Percentiles rank a stretch among this genome's conserved stretches.
These are phyloP conservation scores for Disparrhopalites patrizii DNA, from an alignment of 2,888 invertebrate species.

Conservation along the genomic window DNA sequence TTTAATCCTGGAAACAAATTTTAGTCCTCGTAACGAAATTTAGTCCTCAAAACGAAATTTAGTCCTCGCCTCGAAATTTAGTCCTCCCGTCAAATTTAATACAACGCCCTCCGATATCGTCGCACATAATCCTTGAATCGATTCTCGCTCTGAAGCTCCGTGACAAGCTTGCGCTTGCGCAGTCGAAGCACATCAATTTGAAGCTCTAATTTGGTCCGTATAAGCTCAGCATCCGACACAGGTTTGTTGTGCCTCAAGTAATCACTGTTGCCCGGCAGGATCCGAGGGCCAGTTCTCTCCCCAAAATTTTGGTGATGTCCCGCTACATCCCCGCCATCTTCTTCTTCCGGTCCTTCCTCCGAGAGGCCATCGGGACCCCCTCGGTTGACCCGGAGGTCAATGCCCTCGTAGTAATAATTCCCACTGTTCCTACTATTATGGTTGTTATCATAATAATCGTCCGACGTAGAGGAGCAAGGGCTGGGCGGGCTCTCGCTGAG, in stretches of 20 bases:
- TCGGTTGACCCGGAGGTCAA: conserved; percentile 43
- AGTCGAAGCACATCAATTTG: conserved; percentile 47
- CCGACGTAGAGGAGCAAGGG: conserved; percentile 13
- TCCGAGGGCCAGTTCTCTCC: no score
- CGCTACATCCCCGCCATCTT: conserved; percentile 26
- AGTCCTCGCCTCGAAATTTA: no score
- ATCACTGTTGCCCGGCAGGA: no score
- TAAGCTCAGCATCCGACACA: conserved; percentile 26
- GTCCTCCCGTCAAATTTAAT: no score
- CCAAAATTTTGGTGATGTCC: background rate
- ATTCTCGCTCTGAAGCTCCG: conserved; percentile 18
- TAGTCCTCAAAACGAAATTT: no score
- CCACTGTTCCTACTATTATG: no score
- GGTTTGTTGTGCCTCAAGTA: conserved; percentile 5
- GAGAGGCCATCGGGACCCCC: conserved; percentile 15
- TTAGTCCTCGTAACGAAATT: no score
- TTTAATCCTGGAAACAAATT: no score
- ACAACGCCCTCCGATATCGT: conserved; percentile 15
- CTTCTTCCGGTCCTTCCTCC: conserved; percentile 19
- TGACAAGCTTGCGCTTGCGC: conserved; percentile 41
- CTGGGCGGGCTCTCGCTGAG: conserved; percentile 42
- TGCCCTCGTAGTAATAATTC: conserved; percentile 46
- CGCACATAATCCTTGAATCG: conserved; percentile 19
- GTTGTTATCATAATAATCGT: conserved; percentile 15
- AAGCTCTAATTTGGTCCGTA: conserved; percentile 38